Percentiles rank a stretch among this genome's conserved stretches.
Conservation (phyloP, 1,140 invertebrate genomes). For the Brachionus rubens region DNA sequence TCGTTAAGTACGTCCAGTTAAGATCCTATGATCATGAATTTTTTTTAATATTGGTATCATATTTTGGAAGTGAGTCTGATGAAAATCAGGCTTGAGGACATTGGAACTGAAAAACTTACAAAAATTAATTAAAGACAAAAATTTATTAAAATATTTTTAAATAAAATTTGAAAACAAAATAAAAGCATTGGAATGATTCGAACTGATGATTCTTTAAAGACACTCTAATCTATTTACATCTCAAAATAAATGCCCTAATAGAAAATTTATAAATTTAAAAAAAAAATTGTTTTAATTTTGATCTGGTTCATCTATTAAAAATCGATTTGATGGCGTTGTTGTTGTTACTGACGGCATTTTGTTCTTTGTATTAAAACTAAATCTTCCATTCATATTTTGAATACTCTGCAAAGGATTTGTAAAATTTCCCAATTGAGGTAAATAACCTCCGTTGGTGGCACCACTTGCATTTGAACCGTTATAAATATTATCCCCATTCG, state of each 20-base stretch:
- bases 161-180: too few relatives aligned
- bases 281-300: slow-evolving; percentile 8
- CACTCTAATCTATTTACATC: too few relatives aligned
- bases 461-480: background rate
- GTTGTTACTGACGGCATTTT: background rate
- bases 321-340: slow-evolving; percentile 16
- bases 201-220: too few relatives aligned
- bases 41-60: too few relatives aligned
- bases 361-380: slow-evolving; percentile 8
- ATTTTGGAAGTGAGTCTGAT: too few relatives aligned
- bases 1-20: too few relatives aligned
- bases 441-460: background rate
- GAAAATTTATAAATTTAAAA: background rate
- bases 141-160: too few relatives aligned
- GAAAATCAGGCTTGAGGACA: too few relatives aligned
- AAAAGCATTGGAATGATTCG: too few relatives aligned
- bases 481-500: background rate
- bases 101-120: background rate
- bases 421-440: slow-evolving; percentile 22
- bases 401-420: slow-evolving; percentile 30
- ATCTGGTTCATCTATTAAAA: slow-evolving; percentile 11
- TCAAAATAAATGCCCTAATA: too few relatives aligned
- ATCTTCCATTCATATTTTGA: slow-evolving; percentile 36
- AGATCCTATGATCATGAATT: too few relatives aligned
- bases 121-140: background rate